Conservation (phyloP, 2,113 vertebrate species). For the Gymnobelideus leadbeateri region DNA sequence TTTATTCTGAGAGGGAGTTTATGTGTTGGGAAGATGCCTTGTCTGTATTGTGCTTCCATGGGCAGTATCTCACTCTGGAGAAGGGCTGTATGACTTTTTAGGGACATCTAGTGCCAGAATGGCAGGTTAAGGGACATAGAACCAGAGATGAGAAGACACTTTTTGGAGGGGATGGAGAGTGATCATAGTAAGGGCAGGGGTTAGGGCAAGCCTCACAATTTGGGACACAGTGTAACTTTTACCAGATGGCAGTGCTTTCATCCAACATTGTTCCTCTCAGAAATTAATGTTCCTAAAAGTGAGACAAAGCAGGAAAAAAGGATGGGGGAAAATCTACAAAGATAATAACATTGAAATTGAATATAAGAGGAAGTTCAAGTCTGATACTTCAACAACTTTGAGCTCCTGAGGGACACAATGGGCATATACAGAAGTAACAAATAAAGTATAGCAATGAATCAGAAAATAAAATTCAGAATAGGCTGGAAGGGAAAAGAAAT, state of each 20-base stretch:
- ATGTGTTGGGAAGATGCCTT: too few relatives aligned
- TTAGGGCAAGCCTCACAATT: neutral
- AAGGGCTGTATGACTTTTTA: too few relatives aligned
- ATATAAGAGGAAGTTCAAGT: neutral
- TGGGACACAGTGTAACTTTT: neutral
- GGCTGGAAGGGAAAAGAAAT: neutral
- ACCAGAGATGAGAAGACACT: too few relatives aligned
- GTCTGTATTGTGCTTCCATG: too few relatives aligned
- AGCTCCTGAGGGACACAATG: neutral
- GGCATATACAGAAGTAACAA: neutral
- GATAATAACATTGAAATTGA: neutral
- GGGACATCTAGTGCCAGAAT: too few relatives aligned
- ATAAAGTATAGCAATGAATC: neutral
- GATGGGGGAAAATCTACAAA: neutral
- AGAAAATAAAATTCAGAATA: neutral
- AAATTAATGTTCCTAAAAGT: constrained; percentile 1
- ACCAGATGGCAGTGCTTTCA: neutral
- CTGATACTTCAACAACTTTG: neutral
- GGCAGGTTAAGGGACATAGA: too few relatives aligned
- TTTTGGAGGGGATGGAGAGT: neutral
- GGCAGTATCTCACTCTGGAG: too few relatives aligned
- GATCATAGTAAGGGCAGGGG: neutral
- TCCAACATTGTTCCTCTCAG: neutral
- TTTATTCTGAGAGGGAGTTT: too few relatives aligned
- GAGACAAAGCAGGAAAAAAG: neutral